Base-by-base conservation (phyloP, 1,140 invertebrate genomes). In the Sarcophaga bullata region DNA sequence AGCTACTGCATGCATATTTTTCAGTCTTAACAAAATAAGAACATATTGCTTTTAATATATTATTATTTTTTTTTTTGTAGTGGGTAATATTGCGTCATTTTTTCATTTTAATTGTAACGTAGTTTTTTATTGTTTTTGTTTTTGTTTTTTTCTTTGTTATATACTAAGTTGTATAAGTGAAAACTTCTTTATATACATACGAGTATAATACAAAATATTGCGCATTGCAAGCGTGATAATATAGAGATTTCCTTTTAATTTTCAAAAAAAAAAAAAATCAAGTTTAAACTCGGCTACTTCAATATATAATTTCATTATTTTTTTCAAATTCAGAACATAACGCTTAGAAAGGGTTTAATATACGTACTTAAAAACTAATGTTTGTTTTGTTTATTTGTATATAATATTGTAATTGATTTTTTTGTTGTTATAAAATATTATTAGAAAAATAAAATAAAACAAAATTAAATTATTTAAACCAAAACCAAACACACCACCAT, bases 291-390 rank as follows among this genome's bases (percentile, higher is more conserved):
- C 25, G 25, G 25, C 25, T 37, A 37, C 4, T 37, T 37, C 25
- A 37, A 37, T 37, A 37, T 37, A 4, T 2, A 37, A 37, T 37
- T 52, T 0, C 15, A 48, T 50, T 19, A 50, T 78, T 19, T 25
- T 52, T 78, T 19, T 50, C 7, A 72, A 19, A 52, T 52, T 78
- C 75, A 78, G 75, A 78, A 78, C 48, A 78, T 78, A 50, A 50
- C 75, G 19, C 75, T 78, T 78, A 15, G 10, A 78, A 52, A 25
- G 62, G 75, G 47, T 78, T 50, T 50, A 78, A 49, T 37, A 37
- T 13, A 58, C 54, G 54, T 68, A 78, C 75, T 78, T 78, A 78
- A 78, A 52, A 19, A 68, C 62, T 68, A 68, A 68, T 68, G 62
- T 68, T 17, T n/a, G 17, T 6, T 68, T 19, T n/a, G 17, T 68